Conservation (phyloP, 2,888 invertebrate species). For the Harpagoxenus sublaevis region DNA sequence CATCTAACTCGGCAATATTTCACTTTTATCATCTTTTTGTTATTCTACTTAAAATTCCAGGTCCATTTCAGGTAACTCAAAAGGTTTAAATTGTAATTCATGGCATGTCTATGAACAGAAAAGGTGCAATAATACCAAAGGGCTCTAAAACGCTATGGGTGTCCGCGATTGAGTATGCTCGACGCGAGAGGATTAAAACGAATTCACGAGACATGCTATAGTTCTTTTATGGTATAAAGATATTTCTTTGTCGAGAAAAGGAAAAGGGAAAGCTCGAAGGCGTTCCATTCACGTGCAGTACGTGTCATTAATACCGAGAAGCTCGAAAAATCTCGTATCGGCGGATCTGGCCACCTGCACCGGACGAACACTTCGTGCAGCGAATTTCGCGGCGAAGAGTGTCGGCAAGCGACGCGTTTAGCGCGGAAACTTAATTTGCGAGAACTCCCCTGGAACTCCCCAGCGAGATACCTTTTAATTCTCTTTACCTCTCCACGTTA, state of each 20-base stretch:
- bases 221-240: conserved; percentile 19
- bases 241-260: neutral
- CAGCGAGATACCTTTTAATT: conserved; percentile 38
- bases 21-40: neutral
- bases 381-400: conserved; percentile 12
- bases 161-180: neutral
- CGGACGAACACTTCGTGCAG: conserved; percentile 5
- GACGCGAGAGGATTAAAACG: conserved; percentile 15
- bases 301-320: conserved; percentile 50
- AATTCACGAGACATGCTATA: neutral
- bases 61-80: neutral
- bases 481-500: conserved; percentile 18
- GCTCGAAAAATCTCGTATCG: conserved; percentile 38
- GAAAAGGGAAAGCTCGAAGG: conserved; percentile 6
- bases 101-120: conserved; percentile 14
- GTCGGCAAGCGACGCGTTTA: conserved; percentile 33
- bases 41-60: neutral
- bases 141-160: neutral
- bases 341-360: neutral
- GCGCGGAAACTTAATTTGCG: conserved; percentile 47
- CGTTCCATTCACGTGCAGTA: conserved; percentile 29
- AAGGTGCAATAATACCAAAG: neutral
- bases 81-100: conserved; percentile 12
- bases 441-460: neutral
- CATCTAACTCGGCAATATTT: neutral